A percentile compares a stretch with the other conserved stretches of the same genome.
Evolutionary conservation across 1,140 invertebrate genomes (phyloP).

Genomic region (Aphaenogaster rudis): DNA sequence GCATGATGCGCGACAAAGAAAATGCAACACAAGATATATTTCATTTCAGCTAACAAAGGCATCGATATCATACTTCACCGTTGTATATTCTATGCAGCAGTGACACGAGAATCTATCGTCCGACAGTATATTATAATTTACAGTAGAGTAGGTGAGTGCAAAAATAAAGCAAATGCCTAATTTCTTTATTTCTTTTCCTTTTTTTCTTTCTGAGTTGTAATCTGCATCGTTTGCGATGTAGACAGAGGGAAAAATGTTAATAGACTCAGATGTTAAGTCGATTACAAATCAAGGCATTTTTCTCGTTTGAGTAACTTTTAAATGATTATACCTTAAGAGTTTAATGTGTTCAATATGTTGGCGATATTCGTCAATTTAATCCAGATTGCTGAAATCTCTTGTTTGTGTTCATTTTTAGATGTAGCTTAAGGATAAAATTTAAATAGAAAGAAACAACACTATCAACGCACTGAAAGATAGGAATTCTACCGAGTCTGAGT

Average conservation of each 20-base stretch:
- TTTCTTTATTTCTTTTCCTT: not conserved
- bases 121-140: not conserved
- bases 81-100: slow-evolving; percentile 11
- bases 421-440: not conserved
- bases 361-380: not conserved
- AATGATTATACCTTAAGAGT: not conserved
- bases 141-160: not conserved
- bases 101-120: not conserved
- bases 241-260: not conserved
- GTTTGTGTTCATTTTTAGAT: not conserved
- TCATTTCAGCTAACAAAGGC: not conserved
- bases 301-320: not conserved
- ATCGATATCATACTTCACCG: slow-evolving; percentile 1
- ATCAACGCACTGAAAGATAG: not conserved
- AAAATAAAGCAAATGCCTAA: not conserved
- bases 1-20: not conserved
- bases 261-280: not conserved
- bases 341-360: not conserved
- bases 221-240: too few species aligned
- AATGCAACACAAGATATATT: not conserved
- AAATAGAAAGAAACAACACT: not conserved
- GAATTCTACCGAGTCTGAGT: not conserved
- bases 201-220: not conserved
- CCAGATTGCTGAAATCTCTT: not conserved
- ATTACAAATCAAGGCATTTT: too few species aligned